These are phyloP conservation scores for Sericinus montela DNA, from an alignment of 2,888 invertebrate genomes.

Conservation along the genomic window DNA sequence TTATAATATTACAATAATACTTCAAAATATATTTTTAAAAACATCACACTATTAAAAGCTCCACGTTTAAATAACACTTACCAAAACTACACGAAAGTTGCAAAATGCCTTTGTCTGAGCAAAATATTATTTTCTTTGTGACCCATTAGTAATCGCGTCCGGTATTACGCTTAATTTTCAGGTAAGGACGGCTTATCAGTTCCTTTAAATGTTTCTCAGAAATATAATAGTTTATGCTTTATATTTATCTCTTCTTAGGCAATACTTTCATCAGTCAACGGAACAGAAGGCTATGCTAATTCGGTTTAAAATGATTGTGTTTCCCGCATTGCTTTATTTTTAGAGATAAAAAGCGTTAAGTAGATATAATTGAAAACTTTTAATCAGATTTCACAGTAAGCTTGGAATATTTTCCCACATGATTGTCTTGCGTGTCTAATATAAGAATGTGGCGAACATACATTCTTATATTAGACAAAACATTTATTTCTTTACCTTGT, in stretches of 20 bases:
- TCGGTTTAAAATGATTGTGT: neutral
- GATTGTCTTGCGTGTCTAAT: neutral
- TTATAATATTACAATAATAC: too few relatives aligned
- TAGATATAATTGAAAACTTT: neutral
- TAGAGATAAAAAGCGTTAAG: neutral
- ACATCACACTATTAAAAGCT: too few relatives aligned
- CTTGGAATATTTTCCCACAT: neutral
- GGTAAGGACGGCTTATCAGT: slow-evolving; percentile 36
- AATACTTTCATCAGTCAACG: slow-evolving; percentile 2
- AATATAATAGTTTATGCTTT: slow-evolving; percentile 37
- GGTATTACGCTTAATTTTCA: slow-evolving; percentile 21
- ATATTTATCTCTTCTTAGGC: slow-evolving; percentile 33
- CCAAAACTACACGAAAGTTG: neutral
- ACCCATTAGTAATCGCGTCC: slow-evolving; percentile 15
- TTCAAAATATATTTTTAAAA: too few relatives aligned
- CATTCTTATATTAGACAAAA: too few relatives aligned
- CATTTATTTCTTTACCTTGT: too few relatives aligned
- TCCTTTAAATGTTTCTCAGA: slow-evolving; percentile 48
- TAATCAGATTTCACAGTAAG: neutral
- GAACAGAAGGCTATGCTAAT: neutral
- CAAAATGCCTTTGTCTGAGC: slow-evolving; percentile 10
- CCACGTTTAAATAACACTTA: too few relatives aligned
- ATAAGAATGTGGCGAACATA: too few relatives aligned
- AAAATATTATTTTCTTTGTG: neutral
- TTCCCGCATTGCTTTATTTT: neutral